phyloP scores from a whole-genome alignment of 2,113 vertebrate species.

The Zootoca vivipara region DNA sequence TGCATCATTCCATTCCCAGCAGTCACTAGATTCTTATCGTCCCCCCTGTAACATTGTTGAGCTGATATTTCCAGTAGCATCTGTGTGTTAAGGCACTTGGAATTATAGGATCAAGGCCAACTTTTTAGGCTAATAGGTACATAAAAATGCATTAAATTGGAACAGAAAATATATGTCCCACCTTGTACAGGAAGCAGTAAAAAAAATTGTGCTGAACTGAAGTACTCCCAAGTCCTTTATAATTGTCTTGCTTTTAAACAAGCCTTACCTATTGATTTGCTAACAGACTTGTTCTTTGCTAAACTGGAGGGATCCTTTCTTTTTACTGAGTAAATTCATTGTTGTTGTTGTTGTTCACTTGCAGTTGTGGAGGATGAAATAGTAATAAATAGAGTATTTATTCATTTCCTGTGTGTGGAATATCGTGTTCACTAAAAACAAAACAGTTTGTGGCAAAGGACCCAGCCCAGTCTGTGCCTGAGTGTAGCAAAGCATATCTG shows the following conservation, averaged over 20 bases:
- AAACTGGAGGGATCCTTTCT: rapidly evolving
- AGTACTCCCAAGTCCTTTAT: neutral
- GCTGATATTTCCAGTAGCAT: neutral
- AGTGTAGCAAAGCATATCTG: neutral
- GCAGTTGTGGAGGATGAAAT: too few species aligned
- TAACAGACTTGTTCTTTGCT: rapidly evolving
- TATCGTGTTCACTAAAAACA: neutral
- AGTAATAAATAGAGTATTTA: neutral
- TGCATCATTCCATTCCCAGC: neutral
- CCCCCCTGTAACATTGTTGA: neutral
- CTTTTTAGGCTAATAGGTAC: neutral
- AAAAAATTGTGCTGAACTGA: neutral
- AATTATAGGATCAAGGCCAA: neutral
- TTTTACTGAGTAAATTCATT: neutral
- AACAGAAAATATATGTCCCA: neutral
- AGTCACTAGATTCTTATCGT: neutral
- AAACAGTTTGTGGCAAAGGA: neutral
- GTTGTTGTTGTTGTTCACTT: rapidly evolving
- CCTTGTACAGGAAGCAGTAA: neutral
- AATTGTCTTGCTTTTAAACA: neutral
- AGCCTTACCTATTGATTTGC: neutral
- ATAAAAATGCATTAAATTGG: neutral
- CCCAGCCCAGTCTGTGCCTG: neutral
- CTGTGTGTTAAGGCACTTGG: neutral
- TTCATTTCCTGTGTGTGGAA: neutral